Base-by-base conservation (phyloP, 2,888 invertebrate species). In the Meteorus cinctellus region DNA sequence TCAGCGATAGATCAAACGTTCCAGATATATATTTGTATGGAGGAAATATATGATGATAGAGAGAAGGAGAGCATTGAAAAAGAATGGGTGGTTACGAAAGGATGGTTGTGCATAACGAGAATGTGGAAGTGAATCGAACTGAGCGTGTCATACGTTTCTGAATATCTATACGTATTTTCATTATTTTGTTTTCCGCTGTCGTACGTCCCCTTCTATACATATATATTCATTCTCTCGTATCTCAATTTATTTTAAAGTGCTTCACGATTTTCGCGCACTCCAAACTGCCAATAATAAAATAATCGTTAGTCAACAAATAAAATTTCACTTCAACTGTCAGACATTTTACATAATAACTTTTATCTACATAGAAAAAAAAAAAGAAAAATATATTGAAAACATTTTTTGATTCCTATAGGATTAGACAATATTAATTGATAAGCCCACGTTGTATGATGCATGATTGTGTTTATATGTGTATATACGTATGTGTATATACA, bases 191-290 rank as follows among this genome's bases (percentile, higher is more conserved):
- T 27, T 29, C 45, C 41, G 24, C 63, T 70, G n/a, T 70, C 36
- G 55, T 63, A 72, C 29, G 72, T 48, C 72, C 72, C 31, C 62
- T 62, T 72, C 48, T 63, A 34, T 72, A 10, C 34, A 48, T 65
- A 10, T 51, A 48, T 65, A 45, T 48, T 71, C 8, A 8, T 71
- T 45, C 31, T 27, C 62, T 41, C 0, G 41, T 62, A 55, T 24
- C 34, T 34, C 19, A 29, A 62, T 41, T 45, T 48, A 14, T 51
- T 45, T 65, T 51, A 48, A 41, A 65, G 63, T 60, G 63, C 63
- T 62, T 24, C 29, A n/a, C 10, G 2, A 60, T 27, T 27, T 60
- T 19, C 59, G 48, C 14, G 48, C n/a, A 48, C 48, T 48, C 16
- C 48, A 48, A 48, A 60, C 14, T 19, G 59, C 24, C 59, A 60